Evolutionary conservation across 1,140 invertebrate species (phyloP).

Genomic region (Tachypleus tridentatus): DNA sequence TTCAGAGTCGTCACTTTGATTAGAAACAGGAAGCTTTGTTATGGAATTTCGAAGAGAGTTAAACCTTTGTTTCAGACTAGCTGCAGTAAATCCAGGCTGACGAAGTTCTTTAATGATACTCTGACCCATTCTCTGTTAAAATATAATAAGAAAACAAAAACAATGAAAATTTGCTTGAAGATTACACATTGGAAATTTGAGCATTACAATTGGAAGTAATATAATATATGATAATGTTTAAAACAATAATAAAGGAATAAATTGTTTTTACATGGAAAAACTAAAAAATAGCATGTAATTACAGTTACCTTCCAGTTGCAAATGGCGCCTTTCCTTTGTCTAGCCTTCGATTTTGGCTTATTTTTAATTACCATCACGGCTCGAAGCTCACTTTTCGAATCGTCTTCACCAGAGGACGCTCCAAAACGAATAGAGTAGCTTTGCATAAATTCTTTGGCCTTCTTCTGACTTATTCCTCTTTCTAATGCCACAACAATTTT

Average conservation of each 20-base stretch:
- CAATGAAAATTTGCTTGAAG: background rate
- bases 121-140: slow-evolving; percentile 62
- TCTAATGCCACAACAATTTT: slow-evolving; percentile 95
- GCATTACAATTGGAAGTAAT: background rate
- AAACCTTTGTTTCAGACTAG: slow-evolving; percentile 8
- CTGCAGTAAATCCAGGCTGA: slow-evolving; percentile 13
- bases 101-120: slow-evolving; percentile 14
- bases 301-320: slow-evolving; percentile 84
- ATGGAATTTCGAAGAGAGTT: slow-evolving; percentile 6
- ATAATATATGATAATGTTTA: background rate
- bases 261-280: background rate
- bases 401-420: slow-evolving; percentile 40
- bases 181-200: background rate
- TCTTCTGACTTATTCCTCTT: slow-evolving; percentile 73
- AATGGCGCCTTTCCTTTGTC: slow-evolving; percentile 90
- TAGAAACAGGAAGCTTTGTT: background rate
- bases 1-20: background rate
- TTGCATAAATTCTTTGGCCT: slow-evolving; percentile 78
- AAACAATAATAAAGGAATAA: background rate
- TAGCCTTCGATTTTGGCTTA: slow-evolving; percentile 88
- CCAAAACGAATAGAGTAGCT: slow-evolving; percentile 89
- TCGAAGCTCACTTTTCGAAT: slow-evolving; percentile 36
- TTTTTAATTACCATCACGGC: slow-evolving; percentile 97
- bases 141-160: background rate
- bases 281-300: slow-evolving; percentile 2